These are phyloP conservation scores for Amia ocellicauda DNA, from an alignment of 2,113 vertebrate genomes.

Conservation along the genomic window DNA sequence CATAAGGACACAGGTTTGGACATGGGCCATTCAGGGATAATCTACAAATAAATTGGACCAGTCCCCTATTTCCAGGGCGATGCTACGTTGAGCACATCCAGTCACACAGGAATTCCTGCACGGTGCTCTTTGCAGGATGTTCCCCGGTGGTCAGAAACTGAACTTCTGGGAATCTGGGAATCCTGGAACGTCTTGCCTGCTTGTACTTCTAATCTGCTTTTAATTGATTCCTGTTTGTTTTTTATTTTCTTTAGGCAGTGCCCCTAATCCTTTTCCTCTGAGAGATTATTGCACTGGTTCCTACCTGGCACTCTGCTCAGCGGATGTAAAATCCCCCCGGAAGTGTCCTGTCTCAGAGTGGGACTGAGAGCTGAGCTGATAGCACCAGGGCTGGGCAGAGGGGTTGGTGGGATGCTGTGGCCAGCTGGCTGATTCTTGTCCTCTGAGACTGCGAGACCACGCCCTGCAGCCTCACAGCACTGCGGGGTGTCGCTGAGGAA, in stretches of 20 bases:
- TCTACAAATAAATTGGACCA: not conserved
- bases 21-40: slow-evolving; percentile 41
- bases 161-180: too few relatives aligned
- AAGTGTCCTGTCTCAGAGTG: slow-evolving; percentile 3
- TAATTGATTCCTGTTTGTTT: slow-evolving; percentile 7
- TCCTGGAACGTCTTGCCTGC: too few relatives aligned
- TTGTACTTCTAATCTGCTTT: too few relatives aligned
- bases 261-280: slow-evolving; percentile 21
- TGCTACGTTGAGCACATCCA: not conserved
- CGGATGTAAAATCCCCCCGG: slow-evolving; percentile 1
- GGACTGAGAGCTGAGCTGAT: slow-evolving; percentile 15
- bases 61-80: not conserved
- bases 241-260: not conserved
- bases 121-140: not conserved
- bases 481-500: slow-evolving; percentile 37
- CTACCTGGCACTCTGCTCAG: not conserved
- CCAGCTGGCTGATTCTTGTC: slow-evolving; percentile 31
- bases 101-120: not conserved
- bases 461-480: slow-evolving; percentile 43
- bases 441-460: slow-evolving; percentile 45
- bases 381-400: slow-evolving; percentile 1
- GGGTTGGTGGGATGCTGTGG: not conserved
- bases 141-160: too few relatives aligned
- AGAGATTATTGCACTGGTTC: slow-evolving; percentile 7
- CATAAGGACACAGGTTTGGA: slow-evolving; percentile 41